Conservation (phyloP, 2,797 vertebrate genomes). For the Tadarida brasiliensis region DNA sequence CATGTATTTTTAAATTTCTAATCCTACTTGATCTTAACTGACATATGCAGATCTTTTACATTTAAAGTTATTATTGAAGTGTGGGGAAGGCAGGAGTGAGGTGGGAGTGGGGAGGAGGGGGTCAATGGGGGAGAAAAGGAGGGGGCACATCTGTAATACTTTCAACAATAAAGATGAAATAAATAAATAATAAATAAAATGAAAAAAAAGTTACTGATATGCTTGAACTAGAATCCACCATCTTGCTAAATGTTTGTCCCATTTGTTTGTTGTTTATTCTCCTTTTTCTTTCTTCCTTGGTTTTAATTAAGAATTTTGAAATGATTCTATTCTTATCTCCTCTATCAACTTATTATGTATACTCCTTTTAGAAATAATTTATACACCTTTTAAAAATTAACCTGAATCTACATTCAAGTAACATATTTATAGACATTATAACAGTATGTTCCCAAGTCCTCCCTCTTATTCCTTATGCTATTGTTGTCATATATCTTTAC, state of each 20-base stretch:
- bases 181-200: too few species aligned
- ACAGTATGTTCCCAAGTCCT: not conserved
- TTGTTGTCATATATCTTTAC: not conserved
- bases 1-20: too few species aligned
- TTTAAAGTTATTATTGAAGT: too few species aligned
- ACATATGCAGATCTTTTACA: too few species aligned
- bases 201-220: too few species aligned
- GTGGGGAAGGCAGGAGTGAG: too few species aligned
- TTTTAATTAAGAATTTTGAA: not conserved
- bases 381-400: not conserved
- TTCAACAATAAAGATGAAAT: too few species aligned
- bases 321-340: not conserved
- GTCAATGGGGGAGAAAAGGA: too few species aligned
- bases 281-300: not conserved
- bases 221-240: too few species aligned
- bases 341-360: not conserved
- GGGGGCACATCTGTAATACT: too few species aligned
- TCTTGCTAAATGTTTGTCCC: not conserved
- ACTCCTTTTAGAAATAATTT: not conserved
- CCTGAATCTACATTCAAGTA: not conserved
- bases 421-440: not conserved
- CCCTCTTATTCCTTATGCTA: not conserved
- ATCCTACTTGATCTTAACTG: too few species aligned
- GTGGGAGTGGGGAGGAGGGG: too few species aligned
- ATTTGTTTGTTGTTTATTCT: not conserved